Conservation (phyloP, 2,113 vertebrate species). For the Corapipo altera region DNA sequence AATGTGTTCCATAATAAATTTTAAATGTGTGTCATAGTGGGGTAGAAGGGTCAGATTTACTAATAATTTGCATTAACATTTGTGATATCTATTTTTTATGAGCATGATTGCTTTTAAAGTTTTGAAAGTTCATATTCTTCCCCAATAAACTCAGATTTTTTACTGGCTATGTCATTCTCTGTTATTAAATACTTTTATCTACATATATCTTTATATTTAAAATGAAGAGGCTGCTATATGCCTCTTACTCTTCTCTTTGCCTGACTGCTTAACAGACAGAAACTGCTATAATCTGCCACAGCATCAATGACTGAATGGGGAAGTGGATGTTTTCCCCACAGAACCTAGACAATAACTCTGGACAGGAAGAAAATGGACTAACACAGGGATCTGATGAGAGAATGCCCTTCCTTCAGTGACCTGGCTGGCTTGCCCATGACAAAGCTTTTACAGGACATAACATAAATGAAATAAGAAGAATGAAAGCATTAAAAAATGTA, state of each 20-base stretch:
- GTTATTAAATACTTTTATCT: neutral
- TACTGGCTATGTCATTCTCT: neutral
- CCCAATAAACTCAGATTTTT: neutral
- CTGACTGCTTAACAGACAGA: slow-evolving; percentile 27
- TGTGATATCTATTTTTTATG: slow-evolving; percentile 47
- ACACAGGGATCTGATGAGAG: slow-evolving; percentile 17
- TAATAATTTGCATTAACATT: slow-evolving; percentile 64
- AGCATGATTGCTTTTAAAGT: neutral
- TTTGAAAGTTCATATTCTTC: slow-evolving; percentile 21
- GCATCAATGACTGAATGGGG: neutral
- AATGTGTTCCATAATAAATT: slow-evolving; percentile 58
- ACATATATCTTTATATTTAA: neutral
- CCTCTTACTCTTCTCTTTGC: slow-evolving; percentile 4
- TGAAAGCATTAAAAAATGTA: slow-evolving; percentile 10
- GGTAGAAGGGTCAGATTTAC: slow-evolving; percentile 48
- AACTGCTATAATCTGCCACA: slow-evolving; percentile 11
- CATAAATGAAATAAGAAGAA: slow-evolving; percentile 43
- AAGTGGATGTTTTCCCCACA: slow-evolving; percentile 12
- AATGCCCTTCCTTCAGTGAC: slow-evolving; percentile 12
- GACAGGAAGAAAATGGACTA: slow-evolving; percentile 32
- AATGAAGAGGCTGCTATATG: neutral
- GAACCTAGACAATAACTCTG: slow-evolving; percentile 36
- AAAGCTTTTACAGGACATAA: slow-evolving; percentile 41
- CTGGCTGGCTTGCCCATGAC: neutral
- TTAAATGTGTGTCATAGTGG: slow-evolving; percentile 43